Conservation (phyloP, 1,140 invertebrate genomes). For the Drosophila orosa region DNA sequence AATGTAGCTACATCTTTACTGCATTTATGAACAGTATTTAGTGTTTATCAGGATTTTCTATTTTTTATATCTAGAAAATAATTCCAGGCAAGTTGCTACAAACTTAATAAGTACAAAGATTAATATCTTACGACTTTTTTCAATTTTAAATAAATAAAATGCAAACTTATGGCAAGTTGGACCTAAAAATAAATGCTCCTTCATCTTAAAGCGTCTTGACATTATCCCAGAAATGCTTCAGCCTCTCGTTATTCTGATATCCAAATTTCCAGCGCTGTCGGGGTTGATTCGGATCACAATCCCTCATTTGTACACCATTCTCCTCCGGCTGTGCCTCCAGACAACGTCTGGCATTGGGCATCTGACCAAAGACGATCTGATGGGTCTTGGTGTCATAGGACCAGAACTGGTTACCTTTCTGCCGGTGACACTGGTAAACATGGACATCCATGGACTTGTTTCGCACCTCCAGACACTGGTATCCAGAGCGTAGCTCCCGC, state of each 20-base stretch:
- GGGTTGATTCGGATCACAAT: slow-evolving; percentile 49
- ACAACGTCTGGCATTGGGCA: slow-evolving; percentile 25
- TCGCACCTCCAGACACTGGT: slow-evolving; percentile 95
- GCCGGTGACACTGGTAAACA: slow-evolving; percentile 91
- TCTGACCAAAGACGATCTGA: slow-evolving; percentile 53
- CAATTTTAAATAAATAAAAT: neutral
- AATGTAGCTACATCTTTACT: neutral
- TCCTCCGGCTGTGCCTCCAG: slow-evolving; percentile 45
- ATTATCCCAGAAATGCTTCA: slow-evolving; percentile 57
- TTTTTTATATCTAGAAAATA: neutral
- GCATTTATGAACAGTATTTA: neutral
- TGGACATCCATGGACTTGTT: slow-evolving; percentile 88
- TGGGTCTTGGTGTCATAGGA: slow-evolving; percentile 89
- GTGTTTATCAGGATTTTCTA: neutral
- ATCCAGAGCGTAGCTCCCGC: slow-evolving; percentile 92
- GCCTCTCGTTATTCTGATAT: slow-evolving; percentile 52
- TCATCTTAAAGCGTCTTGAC: neutral
- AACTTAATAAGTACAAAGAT: neutral
- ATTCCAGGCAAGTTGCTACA: neutral
- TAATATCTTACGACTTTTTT: too few species aligned
- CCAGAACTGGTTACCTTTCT: slow-evolving; percentile 97
- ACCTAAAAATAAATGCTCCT: neutral
- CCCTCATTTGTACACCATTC: slow-evolving; percentile 5
- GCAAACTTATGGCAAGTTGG: neutral
- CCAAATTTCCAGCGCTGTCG: slow-evolving; percentile 74